Evolutionary conservation across 1,140 invertebrate species (phyloP), one percentile per base, ranked within the genome.

Genomic region (Dendroctonus valens): DNA sequence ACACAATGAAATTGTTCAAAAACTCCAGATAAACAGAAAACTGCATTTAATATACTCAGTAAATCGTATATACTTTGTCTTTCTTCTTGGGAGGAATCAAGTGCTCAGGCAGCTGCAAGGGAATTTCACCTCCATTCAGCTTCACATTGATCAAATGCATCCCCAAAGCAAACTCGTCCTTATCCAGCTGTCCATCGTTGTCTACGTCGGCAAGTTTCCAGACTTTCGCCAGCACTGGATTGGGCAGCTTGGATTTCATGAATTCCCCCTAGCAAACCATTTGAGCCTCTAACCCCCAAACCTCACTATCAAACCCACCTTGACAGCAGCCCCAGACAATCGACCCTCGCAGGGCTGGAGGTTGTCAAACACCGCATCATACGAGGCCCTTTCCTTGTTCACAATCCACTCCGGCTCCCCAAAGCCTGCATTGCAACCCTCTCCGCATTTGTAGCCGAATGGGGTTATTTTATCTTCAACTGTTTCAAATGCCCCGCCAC

Each of bases 201-300:
- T 99, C 97, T 42, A 98, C 86, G 80, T 99, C 98, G 0, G 97
- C 87, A 41, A 99, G 81, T 78, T 96, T 98, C 96, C 97, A 99
- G 70, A 97, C 93, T 82, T 98, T 99, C 41, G 94, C 94, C 63
- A 99, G 85, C 7, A 98, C 93, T 12, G 89, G 89, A 79, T 99
- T 99, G 0, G 97, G 97, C 68, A 99, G 83, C 82, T 99, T 99
- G 5, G 96, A 98, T 81, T 98, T 99, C 48, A 99, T 86, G 90
- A 99, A 94, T 82, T 98, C 94, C 15, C 87, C 85, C 66, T 68
- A 26, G 5, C 26, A 4, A 39, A 11, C 9, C 9, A 9, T 15
- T 55, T 55, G 38, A 55, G 39, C 26, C 26, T 26, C 26, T 2
- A 26, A 1, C 26, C 26, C 3, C 3, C 26, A 1, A 26, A 26